Conservation (phyloP, 2,113 vertebrate species). For the Pseudorectes ferrugineus region DNA sequence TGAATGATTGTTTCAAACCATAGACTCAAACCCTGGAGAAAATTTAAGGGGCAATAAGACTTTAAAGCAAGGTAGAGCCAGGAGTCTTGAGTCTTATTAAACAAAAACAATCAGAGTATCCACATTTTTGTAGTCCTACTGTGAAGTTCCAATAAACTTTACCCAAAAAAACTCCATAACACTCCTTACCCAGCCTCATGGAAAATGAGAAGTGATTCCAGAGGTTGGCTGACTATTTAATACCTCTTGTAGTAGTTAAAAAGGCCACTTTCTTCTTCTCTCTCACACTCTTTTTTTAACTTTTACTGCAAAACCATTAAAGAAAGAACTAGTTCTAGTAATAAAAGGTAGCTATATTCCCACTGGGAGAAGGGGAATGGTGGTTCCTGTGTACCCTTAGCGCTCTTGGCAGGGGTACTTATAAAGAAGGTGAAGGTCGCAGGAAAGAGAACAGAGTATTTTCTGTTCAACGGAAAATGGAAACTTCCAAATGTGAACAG, state of each 20-base stretch:
- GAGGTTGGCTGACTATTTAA: conserved; percentile 45
- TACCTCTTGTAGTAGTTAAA: conserved; percentile 54
- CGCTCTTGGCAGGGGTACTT: conserved; percentile 48
- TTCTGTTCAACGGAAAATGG: conserved; percentile 63
- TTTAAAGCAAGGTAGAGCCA: background rate
- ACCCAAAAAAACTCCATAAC: background rate
- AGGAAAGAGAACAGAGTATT: conserved; percentile 60
- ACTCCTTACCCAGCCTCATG: background rate
- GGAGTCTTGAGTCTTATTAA: conserved; percentile 37
- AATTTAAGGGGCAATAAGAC: conserved; percentile 15
- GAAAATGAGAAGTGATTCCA: conserved; percentile 37
- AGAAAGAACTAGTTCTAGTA: conserved; percentile 65
- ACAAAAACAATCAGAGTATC: conserved; percentile 41
- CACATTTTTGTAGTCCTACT: conserved; percentile 38
- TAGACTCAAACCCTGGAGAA: background rate
- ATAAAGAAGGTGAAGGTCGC: conserved; percentile 40
- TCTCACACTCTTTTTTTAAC: conserved; percentile 23
- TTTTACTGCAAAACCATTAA: conserved; percentile 69
- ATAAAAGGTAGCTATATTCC: conserved; percentile 63
- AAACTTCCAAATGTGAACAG: conserved; percentile 52
- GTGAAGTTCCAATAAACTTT: conserved; percentile 43
- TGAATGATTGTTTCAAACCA: background rate
- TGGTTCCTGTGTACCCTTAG: conserved; percentile 32
- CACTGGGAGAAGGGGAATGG: conserved; percentile 38
- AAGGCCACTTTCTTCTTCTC: conserved; percentile 55